A percentile compares a stretch with the other conserved stretches of the same genome.
Evolutionary conservation across 64 coral and sea anemone genomes (phyloP).

Genomic region (Catalaphyllia jardinei): DNA sequence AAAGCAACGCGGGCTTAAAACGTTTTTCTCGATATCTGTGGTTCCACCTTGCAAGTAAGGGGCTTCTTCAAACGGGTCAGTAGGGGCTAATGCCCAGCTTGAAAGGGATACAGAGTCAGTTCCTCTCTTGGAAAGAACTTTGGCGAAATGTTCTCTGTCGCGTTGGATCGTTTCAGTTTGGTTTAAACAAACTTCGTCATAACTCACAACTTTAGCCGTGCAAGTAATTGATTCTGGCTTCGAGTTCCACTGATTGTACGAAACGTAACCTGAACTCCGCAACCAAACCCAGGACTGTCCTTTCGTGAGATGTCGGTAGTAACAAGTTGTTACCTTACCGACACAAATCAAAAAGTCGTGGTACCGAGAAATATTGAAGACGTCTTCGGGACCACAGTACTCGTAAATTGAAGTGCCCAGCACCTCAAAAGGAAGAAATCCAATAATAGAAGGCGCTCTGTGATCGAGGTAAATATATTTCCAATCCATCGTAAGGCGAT

Average conservation of each 20-base stretch:
- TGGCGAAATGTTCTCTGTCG: conserved; percentile 12
- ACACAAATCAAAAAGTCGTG: conserved; percentile 44
- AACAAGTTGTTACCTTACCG: conserved; percentile 56
- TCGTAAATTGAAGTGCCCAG: conserved; percentile 40
- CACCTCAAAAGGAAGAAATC: conserved; percentile 43
- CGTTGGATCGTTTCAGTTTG: conserved; percentile 16
- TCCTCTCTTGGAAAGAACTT: neutral
- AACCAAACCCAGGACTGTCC: conserved; percentile 85
- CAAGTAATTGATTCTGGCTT: conserved; percentile 86
- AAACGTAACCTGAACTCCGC: conserved; percentile 74
- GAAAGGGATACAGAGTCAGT: neutral
- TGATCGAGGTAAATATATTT: conserved; percentile 32
- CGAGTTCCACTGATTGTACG: conserved; percentile 98
- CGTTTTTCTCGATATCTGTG: neutral
- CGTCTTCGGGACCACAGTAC: conserved; percentile 39
- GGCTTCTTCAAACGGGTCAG: neutral
- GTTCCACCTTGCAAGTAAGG: neutral
- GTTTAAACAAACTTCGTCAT: conserved; percentile 47
- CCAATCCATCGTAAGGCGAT: conserved; percentile 49
- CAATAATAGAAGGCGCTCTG: conserved; percentile 14
- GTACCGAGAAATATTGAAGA: conserved; percentile 37
- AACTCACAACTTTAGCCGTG: conserved; percentile 54
- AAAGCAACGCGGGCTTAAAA: neutral
- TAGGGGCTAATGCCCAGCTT: neutral
- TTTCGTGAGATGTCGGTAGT: conserved; percentile 89